Percentiles rank a stretch among this genome's conserved stretches.
These are phyloP conservation scores for Tauraco erythrolophus DNA, from an alignment of 2,113 vertebrate genomes.

Conservation along the genomic window DNA sequence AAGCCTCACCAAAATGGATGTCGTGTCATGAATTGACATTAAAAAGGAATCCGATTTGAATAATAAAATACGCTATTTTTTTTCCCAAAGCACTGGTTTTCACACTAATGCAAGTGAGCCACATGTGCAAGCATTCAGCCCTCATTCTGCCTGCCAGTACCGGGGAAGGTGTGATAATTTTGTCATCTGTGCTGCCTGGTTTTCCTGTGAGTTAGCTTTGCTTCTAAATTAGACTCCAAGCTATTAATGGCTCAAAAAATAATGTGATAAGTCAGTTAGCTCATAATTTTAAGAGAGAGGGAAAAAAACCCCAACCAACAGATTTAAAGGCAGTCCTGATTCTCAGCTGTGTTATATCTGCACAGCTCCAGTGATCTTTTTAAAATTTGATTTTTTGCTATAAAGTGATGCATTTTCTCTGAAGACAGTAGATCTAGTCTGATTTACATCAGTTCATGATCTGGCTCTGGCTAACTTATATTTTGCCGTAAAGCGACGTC, in stretches of 20 bases:
- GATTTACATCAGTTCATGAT: not conserved
- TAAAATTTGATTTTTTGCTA: not conserved
- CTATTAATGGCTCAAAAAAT: slow-evolving; percentile 48
- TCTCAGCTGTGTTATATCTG: not conserved
- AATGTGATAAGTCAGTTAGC: not conserved
- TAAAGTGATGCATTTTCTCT: not conserved
- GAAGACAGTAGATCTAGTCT: not conserved
- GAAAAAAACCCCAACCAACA: not conserved
- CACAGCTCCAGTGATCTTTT: not conserved
- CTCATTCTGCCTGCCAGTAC: slow-evolving; percentile 63
- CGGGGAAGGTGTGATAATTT: slow-evolving; percentile 78
- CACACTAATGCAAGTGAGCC: slow-evolving; percentile 64
- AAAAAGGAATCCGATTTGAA: slow-evolving; percentile 22
- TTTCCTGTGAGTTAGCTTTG: slow-evolving; percentile 53
- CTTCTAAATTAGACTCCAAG: slow-evolving; percentile 21
- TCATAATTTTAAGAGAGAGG: not conserved
- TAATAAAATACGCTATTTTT: slow-evolving; percentile 31
- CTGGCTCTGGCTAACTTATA: not conserved
- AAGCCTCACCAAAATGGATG: not conserved
- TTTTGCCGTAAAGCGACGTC: not conserved
- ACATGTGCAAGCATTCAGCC: slow-evolving; percentile 69
- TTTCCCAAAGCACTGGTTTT: not conserved
- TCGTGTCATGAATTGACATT: not conserved
- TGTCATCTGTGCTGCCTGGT: slow-evolving; percentile 73
- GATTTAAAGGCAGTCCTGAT: not conserved